Base-by-base conservation (phyloP, 1,140 invertebrate species). In the Odontomachus brunneus region DNA sequence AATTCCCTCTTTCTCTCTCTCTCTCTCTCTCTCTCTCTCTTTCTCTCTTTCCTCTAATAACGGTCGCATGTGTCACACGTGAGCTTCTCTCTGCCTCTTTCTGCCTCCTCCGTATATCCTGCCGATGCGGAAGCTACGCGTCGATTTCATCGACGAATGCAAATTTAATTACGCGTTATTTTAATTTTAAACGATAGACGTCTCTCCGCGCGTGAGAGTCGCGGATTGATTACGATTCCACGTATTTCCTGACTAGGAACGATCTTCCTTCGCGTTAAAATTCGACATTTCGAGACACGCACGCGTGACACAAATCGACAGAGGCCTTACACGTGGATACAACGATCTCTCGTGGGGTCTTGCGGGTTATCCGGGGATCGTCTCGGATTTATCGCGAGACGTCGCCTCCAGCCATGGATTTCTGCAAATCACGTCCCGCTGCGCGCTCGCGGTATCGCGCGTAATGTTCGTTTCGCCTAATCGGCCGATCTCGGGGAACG, bases 371-470 rank as follows among this genome's bases (percentile, higher is more conserved):
- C 9, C 22, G 51, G 22, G 22, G 29, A 67, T 60, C 57, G 55
- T n/a, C 9, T 29, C 29, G 14, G 49, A 44, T 29, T 33, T 51
- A 26, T 15, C 53, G 22, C 51, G 53, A 24, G 80, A 49, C 24
- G 15, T 49, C 55, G 44, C 22, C 67, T 69, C 51, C 51, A 3
- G 7, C 48, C 19, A 14, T 73, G 7, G 19, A 66, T 57, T 82
- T 71, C 71, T 72, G 60, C 83, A 69, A 82, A 86, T 86, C 69
- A 85, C 69, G 62, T 71, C 55, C 44, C 17, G 7, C 19, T 19
- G 76, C 81, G 29, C n/a, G 29, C 15, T 24, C 65, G 38, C 49
- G 29, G 29, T 33, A 33, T 78, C 67, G 49, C 48, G 38, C 38
- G 38, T n/a, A 69, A 26, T 57, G 57, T 67, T 84, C 53, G 55